These are phyloP conservation scores for Rhagium mordax DNA, from an alignment of 2,888 invertebrate genomes.

Conservation along the genomic window DNA sequence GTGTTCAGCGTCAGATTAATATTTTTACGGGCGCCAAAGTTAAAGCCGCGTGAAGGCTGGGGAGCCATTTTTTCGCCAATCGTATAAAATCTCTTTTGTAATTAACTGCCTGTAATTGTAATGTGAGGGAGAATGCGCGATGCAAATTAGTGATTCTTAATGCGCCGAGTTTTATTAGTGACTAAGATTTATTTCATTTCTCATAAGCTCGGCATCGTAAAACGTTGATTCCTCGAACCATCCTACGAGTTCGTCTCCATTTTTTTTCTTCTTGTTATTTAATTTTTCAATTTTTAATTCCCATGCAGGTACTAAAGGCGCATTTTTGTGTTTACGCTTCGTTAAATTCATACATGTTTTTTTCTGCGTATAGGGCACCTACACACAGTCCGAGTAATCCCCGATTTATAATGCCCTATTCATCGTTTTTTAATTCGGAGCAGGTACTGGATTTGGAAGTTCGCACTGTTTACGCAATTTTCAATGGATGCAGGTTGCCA, in stretches of 20 bases:
- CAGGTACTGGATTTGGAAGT: constrained; percentile 44
- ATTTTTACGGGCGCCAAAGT: neutral
- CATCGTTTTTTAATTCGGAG: constrained; percentile 27
- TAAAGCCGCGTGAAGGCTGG: constrained; percentile 1
- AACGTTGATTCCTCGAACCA: constrained; percentile 57
- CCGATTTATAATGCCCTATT: constrained; percentile 40
- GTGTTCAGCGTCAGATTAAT: neutral
- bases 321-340: constrained; percentile 49
- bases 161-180: constrained; percentile 39
- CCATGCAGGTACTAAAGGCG: neutral
- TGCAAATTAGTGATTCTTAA: constrained; percentile 62
- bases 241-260: neutral
- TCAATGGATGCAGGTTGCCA: constrained; percentile 7
- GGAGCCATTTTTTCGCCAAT: constrained; percentile 12
- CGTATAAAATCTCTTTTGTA: constrained; percentile 42
- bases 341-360: constrained; percentile 50
- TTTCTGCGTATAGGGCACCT: constrained; percentile 45
- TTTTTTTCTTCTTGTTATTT: constrained; percentile 24
- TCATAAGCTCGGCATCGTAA: constrained; percentile 61
- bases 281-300: constrained; percentile 38
- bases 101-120: constrained; percentile 63
- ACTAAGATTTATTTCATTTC: constrained; percentile 62
- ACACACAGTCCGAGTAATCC: constrained; percentile 42
- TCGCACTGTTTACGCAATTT: constrained; percentile 49
- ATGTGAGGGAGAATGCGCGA: constrained; percentile 67